Evolutionary conservation across 2,113 vertebrate species (phyloP).

Genomic region (Microcebus ravelobensis): DNA sequence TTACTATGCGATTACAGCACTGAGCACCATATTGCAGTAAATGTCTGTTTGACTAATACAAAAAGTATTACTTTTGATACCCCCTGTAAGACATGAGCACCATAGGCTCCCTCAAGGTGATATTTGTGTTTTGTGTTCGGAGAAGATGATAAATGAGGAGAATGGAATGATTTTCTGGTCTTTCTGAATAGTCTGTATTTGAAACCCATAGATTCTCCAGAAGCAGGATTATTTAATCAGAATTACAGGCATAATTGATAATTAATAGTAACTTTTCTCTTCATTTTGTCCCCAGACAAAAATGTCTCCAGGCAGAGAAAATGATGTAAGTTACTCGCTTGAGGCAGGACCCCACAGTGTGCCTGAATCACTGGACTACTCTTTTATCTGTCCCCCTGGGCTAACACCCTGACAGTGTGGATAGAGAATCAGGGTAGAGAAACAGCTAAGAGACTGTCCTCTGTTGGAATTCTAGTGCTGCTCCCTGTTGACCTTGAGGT

Average conservation of each 20-base stretch:
- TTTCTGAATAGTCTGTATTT: not conserved
- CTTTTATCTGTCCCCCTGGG: not conserved
- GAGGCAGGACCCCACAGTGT: not conserved
- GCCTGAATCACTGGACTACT: not conserved
- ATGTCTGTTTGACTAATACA: not conserved
- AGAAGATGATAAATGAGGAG: not conserved
- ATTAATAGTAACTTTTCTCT: not conserved
- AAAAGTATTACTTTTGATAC: not conserved
- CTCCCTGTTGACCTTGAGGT: not conserved
- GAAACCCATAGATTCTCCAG: not conserved
- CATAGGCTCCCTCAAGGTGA: not conserved
- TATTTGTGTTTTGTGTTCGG: not conserved
- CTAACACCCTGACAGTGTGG: not conserved
- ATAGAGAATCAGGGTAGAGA: not conserved
- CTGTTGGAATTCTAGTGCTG: not conserved
- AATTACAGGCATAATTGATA: not conserved
- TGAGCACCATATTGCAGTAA: not conserved
- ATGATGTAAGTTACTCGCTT: not conserved
- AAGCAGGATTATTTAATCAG: not conserved
- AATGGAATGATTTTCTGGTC: not conserved
- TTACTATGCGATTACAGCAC: no score
- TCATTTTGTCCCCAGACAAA: not conserved
- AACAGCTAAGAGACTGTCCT: not conserved
- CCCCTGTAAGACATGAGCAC: not conserved
- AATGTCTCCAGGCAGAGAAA: not conserved